These are phyloP conservation scores for Chamaea fasciata DNA, from an alignment of 2,113 vertebrate genomes.

Conservation along the genomic window DNA sequence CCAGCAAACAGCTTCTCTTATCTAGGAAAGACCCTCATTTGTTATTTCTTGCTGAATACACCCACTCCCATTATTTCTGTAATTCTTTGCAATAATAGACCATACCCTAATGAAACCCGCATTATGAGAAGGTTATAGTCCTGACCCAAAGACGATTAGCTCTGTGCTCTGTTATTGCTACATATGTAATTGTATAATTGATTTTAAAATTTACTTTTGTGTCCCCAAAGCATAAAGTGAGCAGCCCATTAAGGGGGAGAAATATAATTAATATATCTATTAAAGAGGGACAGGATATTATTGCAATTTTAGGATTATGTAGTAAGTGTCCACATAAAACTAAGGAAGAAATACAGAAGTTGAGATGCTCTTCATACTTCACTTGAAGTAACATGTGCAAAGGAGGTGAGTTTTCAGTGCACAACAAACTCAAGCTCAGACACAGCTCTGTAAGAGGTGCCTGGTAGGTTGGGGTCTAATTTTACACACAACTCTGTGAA, in stretches of 20 bases:
- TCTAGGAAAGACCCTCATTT: conserved; percentile 83
- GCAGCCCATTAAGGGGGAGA: conserved; percentile 61
- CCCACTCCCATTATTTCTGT: conserved; percentile 78
- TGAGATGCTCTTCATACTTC: background rate
- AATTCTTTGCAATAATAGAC: conserved; percentile 75
- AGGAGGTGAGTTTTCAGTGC: background rate
- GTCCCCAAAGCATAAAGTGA: conserved; percentile 62
- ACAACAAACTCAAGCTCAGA: background rate
- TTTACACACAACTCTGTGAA: background rate
- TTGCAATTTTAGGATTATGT: background rate
- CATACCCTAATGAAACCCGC: conserved; percentile 81
- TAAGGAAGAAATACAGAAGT: background rate
- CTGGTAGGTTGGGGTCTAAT: background rate
- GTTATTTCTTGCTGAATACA: conserved; percentile 83
- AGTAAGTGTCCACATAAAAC: background rate
- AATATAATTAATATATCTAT: conserved; percentile 72
- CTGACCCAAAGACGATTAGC: conserved; percentile 80
- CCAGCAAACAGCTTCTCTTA: conserved; percentile 80
- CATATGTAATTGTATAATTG: conserved; percentile 86
- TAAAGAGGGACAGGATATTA: background rate
- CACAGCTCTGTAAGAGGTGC: background rate
- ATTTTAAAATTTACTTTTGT: conserved; percentile 80
- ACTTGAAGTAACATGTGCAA: background rate
- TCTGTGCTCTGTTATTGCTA: conserved; percentile 72
- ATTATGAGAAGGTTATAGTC: conserved; percentile 77